Evolutionary conservation across 2,113 vertebrate genomes (phyloP).

Genomic region (Amazona vittata): DNA sequence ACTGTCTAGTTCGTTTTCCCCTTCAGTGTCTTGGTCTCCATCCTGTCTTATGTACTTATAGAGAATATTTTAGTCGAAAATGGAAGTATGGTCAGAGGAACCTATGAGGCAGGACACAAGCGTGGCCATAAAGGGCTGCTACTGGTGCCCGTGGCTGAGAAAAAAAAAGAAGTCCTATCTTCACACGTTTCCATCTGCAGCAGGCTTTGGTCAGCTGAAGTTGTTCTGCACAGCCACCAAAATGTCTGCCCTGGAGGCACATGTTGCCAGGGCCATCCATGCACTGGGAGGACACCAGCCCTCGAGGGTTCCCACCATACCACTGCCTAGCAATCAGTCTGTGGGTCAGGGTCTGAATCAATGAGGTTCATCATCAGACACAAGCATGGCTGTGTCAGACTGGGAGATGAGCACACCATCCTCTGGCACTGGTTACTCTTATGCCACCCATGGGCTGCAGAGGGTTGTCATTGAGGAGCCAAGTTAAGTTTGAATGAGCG

Average conservation of each 20-base stretch:
- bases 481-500: not conserved
- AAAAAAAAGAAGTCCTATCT: not conserved
- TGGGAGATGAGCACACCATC: not conserved
- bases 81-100: not conserved
- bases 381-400: not conserved
- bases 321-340: too few species aligned
- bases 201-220: not conserved
- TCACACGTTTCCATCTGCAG: not conserved
- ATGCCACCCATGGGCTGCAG: rapidly evolving
- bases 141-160: not conserved
- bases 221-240: not conserved
- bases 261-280: not conserved
- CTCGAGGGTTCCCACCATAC: rapidly evolving
- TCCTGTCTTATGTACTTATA: not conserved
- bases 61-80: not conserved
- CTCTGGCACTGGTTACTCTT: not conserved
- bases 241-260: not conserved
- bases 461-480: not conserved
- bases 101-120: not conserved
- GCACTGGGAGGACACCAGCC: not conserved
- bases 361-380: rapidly evolving
- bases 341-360: not conserved
- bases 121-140: not conserved
- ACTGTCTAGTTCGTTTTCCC: not conserved
- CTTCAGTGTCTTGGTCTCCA: not conserved